Conservation (phyloP, 2,113 vertebrate species). For the Bagarius yarrelli region DNA sequence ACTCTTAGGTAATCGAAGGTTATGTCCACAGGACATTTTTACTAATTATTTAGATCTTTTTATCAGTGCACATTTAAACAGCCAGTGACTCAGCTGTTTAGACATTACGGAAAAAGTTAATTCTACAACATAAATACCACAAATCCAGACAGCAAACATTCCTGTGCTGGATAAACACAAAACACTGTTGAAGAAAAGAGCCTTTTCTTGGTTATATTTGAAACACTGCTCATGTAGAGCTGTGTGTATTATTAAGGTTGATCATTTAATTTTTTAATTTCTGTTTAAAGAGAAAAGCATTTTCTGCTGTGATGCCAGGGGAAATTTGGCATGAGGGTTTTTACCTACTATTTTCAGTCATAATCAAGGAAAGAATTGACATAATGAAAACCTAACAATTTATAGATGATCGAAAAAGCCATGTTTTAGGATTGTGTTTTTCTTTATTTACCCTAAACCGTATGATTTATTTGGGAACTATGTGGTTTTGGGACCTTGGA, state of each 20-base stretch:
- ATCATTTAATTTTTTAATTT: not conserved
- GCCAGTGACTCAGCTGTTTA: too few relatives aligned
- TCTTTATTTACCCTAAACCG: too few relatives aligned
- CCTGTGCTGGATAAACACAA: not conserved
- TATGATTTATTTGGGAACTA: not conserved
- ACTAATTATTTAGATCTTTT: too few relatives aligned
- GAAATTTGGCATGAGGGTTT: not conserved
- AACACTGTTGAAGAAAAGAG: not conserved
- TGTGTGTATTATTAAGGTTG: not conserved
- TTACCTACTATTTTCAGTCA: not conserved
- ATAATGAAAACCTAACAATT: not conserved
- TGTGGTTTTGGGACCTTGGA: too few relatives aligned
- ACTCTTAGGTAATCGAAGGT: too few relatives aligned
- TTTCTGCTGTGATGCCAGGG: not conserved
- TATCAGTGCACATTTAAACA: too few relatives aligned
- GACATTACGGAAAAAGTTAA: not conserved
- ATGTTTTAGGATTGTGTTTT: too few relatives aligned
- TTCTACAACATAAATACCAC: not conserved
- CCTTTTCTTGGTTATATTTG: not conserved
- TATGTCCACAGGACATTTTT: too few relatives aligned
- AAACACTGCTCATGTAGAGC: not conserved
- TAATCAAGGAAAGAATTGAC: not conserved
- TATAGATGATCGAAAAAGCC: too few relatives aligned
- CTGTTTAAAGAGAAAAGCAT: not conserved
- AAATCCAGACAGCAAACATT: not conserved